Evolutionary conservation across 2,797 vertebrate genomes (phyloP).

Genomic region (Danio jaintianensis): DNA sequence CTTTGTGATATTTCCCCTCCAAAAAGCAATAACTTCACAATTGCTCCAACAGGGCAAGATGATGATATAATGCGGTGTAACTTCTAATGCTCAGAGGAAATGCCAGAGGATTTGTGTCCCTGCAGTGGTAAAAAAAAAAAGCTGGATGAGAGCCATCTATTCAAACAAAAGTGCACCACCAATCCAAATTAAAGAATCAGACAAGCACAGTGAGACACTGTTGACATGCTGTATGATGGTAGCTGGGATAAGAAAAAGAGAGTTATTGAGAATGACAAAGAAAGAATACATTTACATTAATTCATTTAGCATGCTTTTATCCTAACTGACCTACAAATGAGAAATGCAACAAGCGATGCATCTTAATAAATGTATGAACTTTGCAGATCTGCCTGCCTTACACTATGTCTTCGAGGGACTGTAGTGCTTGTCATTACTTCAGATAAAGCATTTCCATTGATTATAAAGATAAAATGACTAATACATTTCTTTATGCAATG

Average conservation of each 20-base stretch:
- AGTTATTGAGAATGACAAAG: not conserved
- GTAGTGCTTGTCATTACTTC: slow-evolving; percentile 2
- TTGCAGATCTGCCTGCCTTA: not conserved
- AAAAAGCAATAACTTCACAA: slow-evolving; percentile 39
- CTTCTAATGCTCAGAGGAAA: slow-evolving; percentile 52
- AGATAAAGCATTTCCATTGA: not conserved
- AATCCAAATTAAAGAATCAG: not conserved
- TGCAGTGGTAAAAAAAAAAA: slow-evolving; percentile 5
- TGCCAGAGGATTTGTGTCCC: slow-evolving; percentile 44
- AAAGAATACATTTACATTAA: not conserved
- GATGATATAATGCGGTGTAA: slow-evolving; percentile 46
- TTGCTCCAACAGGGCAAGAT: slow-evolving; percentile 44
- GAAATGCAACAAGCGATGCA: too few species aligned
- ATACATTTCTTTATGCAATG: not conserved
- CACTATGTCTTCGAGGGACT: not conserved
- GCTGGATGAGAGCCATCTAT: slow-evolving; percentile 21
- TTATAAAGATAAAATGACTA: not conserved
- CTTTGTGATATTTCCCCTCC: slow-evolving; percentile 2
- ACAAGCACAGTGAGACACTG: not conserved
- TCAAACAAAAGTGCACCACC: slow-evolving; percentile 33
- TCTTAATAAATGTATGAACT: not conserved
- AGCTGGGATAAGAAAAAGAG: not conserved
- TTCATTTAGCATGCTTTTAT: too few species aligned
- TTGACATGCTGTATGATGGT: not conserved
- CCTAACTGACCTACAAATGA: too few species aligned